Conservation (phyloP, 2,113 vertebrate genomes). For the Otolemur garnettii region DNA sequence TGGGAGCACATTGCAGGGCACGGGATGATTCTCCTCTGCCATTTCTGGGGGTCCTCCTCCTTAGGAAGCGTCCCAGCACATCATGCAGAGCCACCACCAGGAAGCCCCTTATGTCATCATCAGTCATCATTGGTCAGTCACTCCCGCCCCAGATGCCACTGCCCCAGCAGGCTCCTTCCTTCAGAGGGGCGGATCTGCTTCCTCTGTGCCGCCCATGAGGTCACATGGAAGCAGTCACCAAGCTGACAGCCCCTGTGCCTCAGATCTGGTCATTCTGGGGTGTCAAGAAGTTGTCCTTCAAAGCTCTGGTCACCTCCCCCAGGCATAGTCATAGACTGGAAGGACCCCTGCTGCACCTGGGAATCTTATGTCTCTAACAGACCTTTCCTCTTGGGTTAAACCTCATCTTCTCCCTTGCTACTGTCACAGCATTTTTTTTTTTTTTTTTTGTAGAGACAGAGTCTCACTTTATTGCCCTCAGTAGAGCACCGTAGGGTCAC, state of each 20-base stretch:
- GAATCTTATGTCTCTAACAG: neutral
- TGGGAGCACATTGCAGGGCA: neutral
- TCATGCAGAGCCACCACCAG: neutral
- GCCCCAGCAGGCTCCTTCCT: neutral
- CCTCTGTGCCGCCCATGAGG: neutral
- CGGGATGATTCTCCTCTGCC: neutral
- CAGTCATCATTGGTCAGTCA: neutral
- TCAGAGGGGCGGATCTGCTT: neutral
- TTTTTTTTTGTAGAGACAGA: too few species aligned
- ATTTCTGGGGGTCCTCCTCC: neutral
- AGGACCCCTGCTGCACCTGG: neutral
- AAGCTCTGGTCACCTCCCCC: neutral
- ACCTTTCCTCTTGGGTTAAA: neutral
- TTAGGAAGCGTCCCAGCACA: neutral
- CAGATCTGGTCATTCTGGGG: neutral
- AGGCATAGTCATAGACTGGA: neutral
- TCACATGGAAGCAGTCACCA: neutral
- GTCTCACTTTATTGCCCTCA: too few species aligned
- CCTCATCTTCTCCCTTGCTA: neutral
- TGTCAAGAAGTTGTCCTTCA: neutral
- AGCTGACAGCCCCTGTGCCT: neutral
- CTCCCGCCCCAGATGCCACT: neutral
- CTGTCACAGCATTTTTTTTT: neutral
- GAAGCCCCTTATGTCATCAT: neutral
- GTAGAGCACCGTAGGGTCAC: too few species aligned